Conservation (phyloP, 2,113 vertebrate species). For the Gallinago media region DNA sequence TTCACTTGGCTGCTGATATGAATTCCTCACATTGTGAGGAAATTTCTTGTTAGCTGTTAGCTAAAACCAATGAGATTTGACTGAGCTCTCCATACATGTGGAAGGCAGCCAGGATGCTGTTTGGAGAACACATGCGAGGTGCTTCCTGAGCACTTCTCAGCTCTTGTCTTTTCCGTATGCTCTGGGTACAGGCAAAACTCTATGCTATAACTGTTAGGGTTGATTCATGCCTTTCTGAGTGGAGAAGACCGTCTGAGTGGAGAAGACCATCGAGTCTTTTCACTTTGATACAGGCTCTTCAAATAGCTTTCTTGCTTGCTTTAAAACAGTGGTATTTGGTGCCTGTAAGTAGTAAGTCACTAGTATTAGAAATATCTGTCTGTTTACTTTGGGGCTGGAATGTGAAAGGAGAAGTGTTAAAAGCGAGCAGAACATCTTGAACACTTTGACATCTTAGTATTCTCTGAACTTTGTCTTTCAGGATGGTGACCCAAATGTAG, state of each 20-base stretch:
- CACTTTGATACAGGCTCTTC: neutral
- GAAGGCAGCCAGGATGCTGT: slow-evolving; percentile 51
- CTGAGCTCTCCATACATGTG: neutral
- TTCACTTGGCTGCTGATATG: slow-evolving; percentile 41
- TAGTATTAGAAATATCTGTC: neutral
- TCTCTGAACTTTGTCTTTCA: neutral
- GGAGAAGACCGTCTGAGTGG: neutral
- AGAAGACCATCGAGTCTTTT: neutral
- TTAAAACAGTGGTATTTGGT: neutral
- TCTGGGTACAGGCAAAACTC: neutral
- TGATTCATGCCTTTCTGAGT: neutral
- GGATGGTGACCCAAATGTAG: accelerated
- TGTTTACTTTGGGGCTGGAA: neutral
- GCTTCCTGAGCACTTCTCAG: neutral
- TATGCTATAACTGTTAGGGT: neutral
- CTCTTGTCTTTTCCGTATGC: neutral
- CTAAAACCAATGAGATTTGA: slow-evolving; percentile 62
- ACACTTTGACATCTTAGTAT: neutral
- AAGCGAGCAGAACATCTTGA: neutral
- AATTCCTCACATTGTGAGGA: slow-evolving; percentile 56
- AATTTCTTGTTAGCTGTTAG: slow-evolving; percentile 58
- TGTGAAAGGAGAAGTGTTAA: neutral
- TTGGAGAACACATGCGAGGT: neutral
- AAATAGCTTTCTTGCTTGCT: neutral
- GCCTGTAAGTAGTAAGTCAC: neutral